Evolutionary conservation across 2,888 invertebrate genomes (phyloP).

Genomic region (Leptura quadrifasciata): DNA sequence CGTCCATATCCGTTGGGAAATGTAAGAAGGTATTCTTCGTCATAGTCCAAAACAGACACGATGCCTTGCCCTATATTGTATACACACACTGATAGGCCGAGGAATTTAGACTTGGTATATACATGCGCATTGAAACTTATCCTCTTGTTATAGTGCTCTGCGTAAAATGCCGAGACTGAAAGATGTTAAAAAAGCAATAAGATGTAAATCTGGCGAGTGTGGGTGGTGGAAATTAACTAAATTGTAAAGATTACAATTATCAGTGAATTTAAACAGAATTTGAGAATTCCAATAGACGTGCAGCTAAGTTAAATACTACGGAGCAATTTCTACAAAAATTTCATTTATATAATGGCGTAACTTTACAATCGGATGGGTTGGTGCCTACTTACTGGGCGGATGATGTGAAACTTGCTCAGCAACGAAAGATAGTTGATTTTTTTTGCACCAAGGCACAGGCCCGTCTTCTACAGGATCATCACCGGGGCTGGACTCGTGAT

Average conservation of each 20-base stretch:
- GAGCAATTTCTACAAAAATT: too few species aligned
- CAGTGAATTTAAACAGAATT: too few species aligned
- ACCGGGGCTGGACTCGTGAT: constrained; percentile 45
- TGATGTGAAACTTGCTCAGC: constrained; percentile 99
- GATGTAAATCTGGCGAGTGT: background rate
- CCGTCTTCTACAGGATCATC: constrained; percentile 84
- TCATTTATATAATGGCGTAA: too few species aligned
- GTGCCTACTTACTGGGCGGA: constrained; percentile 87
- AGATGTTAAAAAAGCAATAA: constrained; percentile 58
- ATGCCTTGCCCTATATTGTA: constrained; percentile 97
- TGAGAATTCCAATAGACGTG: too few species aligned
- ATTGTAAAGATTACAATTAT: background rate
- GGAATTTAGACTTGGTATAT: constrained; percentile 99
- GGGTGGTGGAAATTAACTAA: background rate
- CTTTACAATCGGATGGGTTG: background rate
- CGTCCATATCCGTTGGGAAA: constrained; percentile 99
- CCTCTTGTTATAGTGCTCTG: constrained; percentile 93
- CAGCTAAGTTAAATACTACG: too few species aligned
- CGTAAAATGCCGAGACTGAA: constrained; percentile 98
- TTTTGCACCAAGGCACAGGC: constrained; percentile 93
- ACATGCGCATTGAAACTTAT: constrained; percentile 97
- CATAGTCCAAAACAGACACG: constrained; percentile 91
- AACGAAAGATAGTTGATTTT: constrained; percentile 92
- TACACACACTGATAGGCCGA: constrained; percentile 97
- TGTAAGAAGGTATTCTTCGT: constrained; percentile 95